Percentiles rank a stretch among this genome's conserved stretches.
phyloP scores from a whole-genome alignment of 2,888 invertebrate genomes.

The Tetramorium bicarinatum region DNA sequence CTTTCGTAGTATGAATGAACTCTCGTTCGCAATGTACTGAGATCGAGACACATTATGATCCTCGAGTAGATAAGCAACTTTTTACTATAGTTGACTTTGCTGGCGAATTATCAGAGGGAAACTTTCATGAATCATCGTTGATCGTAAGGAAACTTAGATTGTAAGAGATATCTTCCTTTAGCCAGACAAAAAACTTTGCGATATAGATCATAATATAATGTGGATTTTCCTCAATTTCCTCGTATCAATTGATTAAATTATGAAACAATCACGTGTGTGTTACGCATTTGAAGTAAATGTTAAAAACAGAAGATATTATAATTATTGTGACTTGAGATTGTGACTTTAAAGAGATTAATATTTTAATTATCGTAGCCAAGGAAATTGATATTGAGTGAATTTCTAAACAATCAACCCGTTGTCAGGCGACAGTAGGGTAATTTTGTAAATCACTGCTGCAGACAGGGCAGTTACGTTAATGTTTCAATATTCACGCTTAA shows the following conservation, averaged over 20 bases:
- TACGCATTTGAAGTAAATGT: not conserved
- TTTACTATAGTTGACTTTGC: slow-evolving; percentile 42
- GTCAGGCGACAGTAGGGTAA: slow-evolving; percentile 68
- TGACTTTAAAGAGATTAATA: slow-evolving; percentile 13
- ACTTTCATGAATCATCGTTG: slow-evolving; percentile 36
- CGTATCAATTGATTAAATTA: slow-evolving; percentile 12
- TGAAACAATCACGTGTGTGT: not conserved
- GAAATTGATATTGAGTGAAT: slow-evolving; percentile 32
- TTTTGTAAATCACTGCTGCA: slow-evolving; percentile 72
- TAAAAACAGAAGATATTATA: not conserved
- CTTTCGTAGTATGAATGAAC: slow-evolving; percentile 12
- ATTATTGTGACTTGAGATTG: not conserved
- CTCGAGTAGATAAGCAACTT: slow-evolving; percentile 54
- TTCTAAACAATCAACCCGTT: slow-evolving; percentile 44
- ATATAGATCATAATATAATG: not conserved
- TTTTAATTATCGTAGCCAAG: slow-evolving; percentile 8
- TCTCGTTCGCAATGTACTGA: slow-evolving; percentile 14
- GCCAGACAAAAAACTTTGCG: not conserved
- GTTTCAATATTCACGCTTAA: slow-evolving; percentile 76
- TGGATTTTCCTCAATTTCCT: slow-evolving; percentile 30
- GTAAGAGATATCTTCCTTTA: not conserved
- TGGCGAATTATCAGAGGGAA: slow-evolving; percentile 40
- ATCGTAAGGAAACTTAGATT: slow-evolving; percentile 27
- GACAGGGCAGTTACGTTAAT: slow-evolving; percentile 74
- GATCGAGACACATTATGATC: slow-evolving; percentile 52